Evolutionary conservation across 2,888 invertebrate species (phyloP).

Genomic region (Dryobota labecula): DNA sequence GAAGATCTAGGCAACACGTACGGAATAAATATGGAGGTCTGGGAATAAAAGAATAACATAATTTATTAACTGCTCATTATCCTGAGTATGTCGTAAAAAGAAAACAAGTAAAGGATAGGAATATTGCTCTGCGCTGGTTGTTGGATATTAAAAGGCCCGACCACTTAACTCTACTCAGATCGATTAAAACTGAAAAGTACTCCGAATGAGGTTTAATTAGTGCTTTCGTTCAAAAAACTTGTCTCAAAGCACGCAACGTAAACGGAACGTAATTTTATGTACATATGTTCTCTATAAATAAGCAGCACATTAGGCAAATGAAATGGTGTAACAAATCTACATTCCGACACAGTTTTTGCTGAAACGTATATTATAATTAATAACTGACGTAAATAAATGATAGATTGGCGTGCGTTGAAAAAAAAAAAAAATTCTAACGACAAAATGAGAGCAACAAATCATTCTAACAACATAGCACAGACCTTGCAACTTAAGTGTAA

Average conservation of each 20-base stretch:
- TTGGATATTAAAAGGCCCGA: slow-evolving; percentile 22
- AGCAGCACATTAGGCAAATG: slow-evolving; percentile 42
- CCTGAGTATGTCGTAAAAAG: slow-evolving; percentile 5
- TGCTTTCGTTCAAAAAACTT: slow-evolving; percentile 17
- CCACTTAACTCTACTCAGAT: slow-evolving; percentile 15
- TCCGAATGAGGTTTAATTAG: slow-evolving; percentile 42
- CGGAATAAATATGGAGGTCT: slow-evolving; percentile 54
- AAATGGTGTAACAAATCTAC: slow-evolving; percentile 43
- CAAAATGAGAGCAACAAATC: slow-evolving; percentile 58
- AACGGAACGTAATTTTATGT: slow-evolving; percentile 15
- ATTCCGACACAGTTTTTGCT: slow-evolving; percentile 44
- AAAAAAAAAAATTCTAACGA: slow-evolving; percentile 43
- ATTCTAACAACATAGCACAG: slow-evolving; percentile 52
- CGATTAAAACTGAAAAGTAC: slow-evolving; percentile 39
- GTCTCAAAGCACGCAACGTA: slow-evolving; percentile 32
- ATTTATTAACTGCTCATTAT: slow-evolving; percentile 24
- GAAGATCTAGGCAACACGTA: slow-evolving; percentile 50
- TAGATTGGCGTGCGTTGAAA: slow-evolving; percentile 52
- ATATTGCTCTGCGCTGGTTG: not conserved
- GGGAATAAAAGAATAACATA: slow-evolving; percentile 38
- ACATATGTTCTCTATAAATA: slow-evolving; percentile 28
- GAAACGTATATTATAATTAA: slow-evolving; percentile 57
- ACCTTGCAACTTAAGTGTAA: slow-evolving; percentile 48
- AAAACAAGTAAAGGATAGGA: not conserved
- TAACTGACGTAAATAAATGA: slow-evolving; percentile 57